phyloP scores from a whole-genome alignment of 2,888 invertebrate species.

The Leucophenga maculata region DNA sequence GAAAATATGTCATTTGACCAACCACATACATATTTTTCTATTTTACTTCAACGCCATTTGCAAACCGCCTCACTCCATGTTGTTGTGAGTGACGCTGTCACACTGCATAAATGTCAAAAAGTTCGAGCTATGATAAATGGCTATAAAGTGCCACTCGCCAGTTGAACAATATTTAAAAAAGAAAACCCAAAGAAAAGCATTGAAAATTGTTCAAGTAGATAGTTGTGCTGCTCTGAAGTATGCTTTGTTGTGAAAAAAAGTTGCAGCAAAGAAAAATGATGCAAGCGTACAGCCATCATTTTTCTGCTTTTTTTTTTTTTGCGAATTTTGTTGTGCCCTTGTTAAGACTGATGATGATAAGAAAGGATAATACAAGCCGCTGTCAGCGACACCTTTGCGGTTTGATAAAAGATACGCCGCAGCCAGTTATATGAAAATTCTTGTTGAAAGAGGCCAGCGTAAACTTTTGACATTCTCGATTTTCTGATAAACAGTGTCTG shows the following conservation, averaged over 20 bases:
- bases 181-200: conserved; percentile 14
- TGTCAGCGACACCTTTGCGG: conserved; percentile 8
- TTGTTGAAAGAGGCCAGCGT: too few relatives aligned
- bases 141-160: conserved; percentile 42
- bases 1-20: conserved; percentile 46
- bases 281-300: too few relatives aligned
- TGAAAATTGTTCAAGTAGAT: background rate
- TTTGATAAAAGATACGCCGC: too few relatives aligned
- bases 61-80: too few relatives aligned
- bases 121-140: conserved; percentile 64
- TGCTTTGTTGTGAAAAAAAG: too few relatives aligned
- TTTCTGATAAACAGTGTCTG: too few relatives aligned
- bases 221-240: conserved; percentile 1
- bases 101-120: conserved; percentile 59
- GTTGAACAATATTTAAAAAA: conserved; percentile 36
- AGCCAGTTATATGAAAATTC: too few relatives aligned
- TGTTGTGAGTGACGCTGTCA: conserved; percentile 41
- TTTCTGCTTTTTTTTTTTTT: too few relatives aligned
- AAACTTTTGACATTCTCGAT: too few relatives aligned
- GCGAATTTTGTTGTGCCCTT: too few relatives aligned
- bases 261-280: too few relatives aligned
- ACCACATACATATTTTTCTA: conserved; percentile 21
- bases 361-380: background rate
- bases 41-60: background rate
- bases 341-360: background rate